Evolutionary conservation across 2,113 vertebrate species (phyloP).

Genomic region (Engystomops pustulosus): DNA sequence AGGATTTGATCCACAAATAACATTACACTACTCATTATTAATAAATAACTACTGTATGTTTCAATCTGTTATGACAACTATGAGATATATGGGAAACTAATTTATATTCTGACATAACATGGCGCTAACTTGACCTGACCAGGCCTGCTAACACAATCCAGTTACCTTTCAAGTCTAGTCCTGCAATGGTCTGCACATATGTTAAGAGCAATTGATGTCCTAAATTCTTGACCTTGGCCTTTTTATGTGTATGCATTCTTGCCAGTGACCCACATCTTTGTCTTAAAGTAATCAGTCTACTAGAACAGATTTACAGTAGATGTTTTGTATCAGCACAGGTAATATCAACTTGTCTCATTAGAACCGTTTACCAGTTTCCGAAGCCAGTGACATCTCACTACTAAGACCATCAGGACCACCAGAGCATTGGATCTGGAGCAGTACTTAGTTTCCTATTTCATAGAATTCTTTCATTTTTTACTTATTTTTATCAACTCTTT

Average conservation of each 20-base stretch:
- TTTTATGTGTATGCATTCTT: not conserved
- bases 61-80: not conserved
- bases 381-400: too few relatives aligned
- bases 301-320: not conserved
- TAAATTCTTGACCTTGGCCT: not conserved
- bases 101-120: not conserved
- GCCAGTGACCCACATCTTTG: not conserved
- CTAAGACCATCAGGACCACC: too few relatives aligned
- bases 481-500: too few relatives aligned
- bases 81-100: not conserved
- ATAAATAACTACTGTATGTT: too few relatives aligned
- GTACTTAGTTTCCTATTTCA: too few relatives aligned
- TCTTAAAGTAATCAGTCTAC: not conserved
- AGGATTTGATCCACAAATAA: too few relatives aligned
- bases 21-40: too few relatives aligned
- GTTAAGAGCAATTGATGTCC: not conserved
- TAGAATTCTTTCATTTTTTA: too few relatives aligned
- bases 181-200: not conserved
- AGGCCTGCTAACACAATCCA: not conserved
- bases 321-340: too few relatives aligned
- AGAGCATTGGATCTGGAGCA: too few relatives aligned
- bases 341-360: too few relatives aligned
- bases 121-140: not conserved
- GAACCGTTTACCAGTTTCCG: too few relatives aligned
- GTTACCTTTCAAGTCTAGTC: constrained; percentile 9